A percentile compares a stretch with the other conserved stretches of the same genome.
phyloP scores from a whole-genome alignment of 2,797 vertebrate genomes.

The Aeoliscus strigatus region DNA sequence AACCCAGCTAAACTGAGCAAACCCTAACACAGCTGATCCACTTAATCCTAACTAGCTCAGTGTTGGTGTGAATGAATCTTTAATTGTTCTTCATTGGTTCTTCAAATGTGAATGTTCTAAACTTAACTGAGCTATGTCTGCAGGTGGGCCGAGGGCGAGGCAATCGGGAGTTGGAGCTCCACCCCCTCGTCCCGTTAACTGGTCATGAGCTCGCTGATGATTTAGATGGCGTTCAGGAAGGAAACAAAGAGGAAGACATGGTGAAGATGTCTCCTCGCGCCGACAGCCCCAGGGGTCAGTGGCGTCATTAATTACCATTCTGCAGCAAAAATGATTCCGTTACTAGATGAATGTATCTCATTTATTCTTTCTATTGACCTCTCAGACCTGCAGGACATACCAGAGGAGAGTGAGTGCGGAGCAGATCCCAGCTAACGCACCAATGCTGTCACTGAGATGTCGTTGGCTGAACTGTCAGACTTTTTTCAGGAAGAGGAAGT shows the following conservation, averaged over 20 bases:
- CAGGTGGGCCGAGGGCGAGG: conserved; percentile 48
- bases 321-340: no score
- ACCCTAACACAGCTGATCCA: no score
- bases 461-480: no score
- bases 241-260: conserved; percentile 64
- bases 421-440: conserved; percentile 67
- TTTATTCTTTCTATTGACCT: no score
- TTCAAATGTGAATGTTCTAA: no score
- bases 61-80: no score
- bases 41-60: no score
- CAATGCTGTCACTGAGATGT: conserved; percentile 7
- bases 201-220: conserved; percentile 63
- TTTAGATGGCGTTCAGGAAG: conserved; percentile 64
- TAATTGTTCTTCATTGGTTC: no score
- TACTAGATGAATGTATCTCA: no score
- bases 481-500: conserved; percentile 6
- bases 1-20: no score
- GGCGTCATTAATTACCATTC: no score
- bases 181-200: conserved; percentile 57
- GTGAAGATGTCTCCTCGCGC: conserved; percentile 72
- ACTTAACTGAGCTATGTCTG: neutral
- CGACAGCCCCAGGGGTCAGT: conserved; percentile 68
- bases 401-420: conserved; percentile 84
- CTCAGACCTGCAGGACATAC: conserved; percentile 91
- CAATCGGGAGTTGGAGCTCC: conserved; percentile 45